Conservation (phyloP, 2,113 vertebrate species). For the Zosterops hypoxanthus region DNA sequence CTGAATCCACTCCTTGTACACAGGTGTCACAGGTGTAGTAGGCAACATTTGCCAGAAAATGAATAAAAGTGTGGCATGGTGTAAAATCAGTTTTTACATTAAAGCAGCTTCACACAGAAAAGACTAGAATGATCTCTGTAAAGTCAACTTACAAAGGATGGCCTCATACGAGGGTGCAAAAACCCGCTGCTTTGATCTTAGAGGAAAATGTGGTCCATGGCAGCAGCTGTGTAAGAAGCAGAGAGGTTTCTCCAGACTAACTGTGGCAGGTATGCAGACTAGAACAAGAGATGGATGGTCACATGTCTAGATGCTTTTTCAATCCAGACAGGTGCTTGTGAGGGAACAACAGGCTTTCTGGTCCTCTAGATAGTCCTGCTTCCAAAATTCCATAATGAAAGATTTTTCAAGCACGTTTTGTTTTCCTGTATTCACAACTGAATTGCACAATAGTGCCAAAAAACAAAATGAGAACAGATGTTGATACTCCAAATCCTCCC, state of each 20-base stretch:
- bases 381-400: neutral
- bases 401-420: neutral
- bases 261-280: neutral
- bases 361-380: neutral
- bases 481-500: neutral
- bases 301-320: neutral
- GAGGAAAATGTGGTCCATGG: neutral
- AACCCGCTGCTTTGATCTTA: neutral
- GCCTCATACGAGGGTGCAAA: neutral
- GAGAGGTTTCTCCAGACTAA: neutral
- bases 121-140: neutral
- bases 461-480: neutral
- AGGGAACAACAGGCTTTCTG: neutral
- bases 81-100: neutral
- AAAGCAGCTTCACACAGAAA: neutral
- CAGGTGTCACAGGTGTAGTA: neutral
- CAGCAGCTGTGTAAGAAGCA: neutral
- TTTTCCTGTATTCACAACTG: rapidly evolving
- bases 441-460: neutral
- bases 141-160: neutral
- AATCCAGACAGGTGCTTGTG: neutral
- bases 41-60: neutral
- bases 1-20: neutral
- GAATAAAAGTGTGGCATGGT: neutral
- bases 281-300: neutral